phyloP scores from a whole-genome alignment of 2,888 invertebrate species.

The Hyalella azteca region DNA sequence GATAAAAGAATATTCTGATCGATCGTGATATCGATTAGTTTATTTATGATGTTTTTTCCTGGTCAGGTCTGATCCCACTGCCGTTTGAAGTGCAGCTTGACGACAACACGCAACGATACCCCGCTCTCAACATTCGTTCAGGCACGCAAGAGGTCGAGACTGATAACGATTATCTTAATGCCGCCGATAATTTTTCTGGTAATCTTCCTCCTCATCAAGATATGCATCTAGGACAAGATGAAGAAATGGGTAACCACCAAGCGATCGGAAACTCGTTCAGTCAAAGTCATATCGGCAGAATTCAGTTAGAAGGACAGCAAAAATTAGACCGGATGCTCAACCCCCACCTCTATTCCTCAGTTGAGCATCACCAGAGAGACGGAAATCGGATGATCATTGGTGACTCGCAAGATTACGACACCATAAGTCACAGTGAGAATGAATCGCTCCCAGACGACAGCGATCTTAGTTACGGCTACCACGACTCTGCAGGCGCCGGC shows the following conservation, averaged over 20 bases:
- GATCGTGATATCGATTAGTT: too few relatives aligned
- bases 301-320: background rate
- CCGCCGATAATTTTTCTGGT: background rate
- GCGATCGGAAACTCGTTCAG: background rate
- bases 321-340: constrained; percentile 1
- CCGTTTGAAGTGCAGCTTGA: constrained; percentile 51
- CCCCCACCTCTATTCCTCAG: background rate
- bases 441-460: background rate
- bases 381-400: background rate
- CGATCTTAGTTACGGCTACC: background rate
- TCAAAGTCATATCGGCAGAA: background rate
- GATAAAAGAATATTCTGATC: too few relatives aligned
- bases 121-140: constrained; percentile 45
- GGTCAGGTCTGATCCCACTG: constrained; percentile 45
- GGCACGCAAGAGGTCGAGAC: constrained; percentile 42
- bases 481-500: background rate
- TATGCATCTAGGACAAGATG: background rate
- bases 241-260: background rate
- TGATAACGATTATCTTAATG: constrained; percentile 9
- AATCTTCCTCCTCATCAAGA: background rate
- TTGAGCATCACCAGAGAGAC: background rate
- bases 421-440: background rate
- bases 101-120: constrained; percentile 45
- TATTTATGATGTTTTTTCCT: background rate
- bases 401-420: background rate